Percentiles rank a stretch among this genome's conserved stretches.
Conservation (phyloP, 1,140 invertebrate genomes). For the Zeugodacus cucurbitae region DNA sequence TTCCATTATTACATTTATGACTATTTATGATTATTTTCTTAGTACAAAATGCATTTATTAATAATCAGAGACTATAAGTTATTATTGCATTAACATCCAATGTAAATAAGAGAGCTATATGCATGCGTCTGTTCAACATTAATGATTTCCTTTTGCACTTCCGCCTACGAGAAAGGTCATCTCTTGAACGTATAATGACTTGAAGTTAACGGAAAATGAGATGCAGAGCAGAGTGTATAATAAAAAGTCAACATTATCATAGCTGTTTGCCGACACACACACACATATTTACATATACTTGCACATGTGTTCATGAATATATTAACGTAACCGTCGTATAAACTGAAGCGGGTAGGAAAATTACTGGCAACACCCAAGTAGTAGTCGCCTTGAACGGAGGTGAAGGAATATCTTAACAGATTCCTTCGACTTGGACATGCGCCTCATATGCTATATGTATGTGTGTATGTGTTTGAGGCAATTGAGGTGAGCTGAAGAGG, state of each 20-base stretch:
- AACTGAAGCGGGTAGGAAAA: too few species aligned
- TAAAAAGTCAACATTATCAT: neutral
- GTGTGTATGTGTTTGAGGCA: neutral
- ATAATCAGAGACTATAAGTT: too few species aligned
- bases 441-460: neutral
- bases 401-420: neutral
- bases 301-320: neutral
- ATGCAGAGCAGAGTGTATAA: neutral
- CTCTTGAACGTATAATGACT: slow-evolving; percentile 8
- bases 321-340: too few species aligned
- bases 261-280: neutral
- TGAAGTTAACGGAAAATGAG: neutral
- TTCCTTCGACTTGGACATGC: neutral
- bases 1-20: too few species aligned
- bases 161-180: neutral
- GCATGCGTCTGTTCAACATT: neutral
- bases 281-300: neutral
- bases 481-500: neutral
- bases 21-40: too few species aligned
- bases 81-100: too few species aligned
- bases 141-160: neutral
- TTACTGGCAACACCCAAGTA: neutral
- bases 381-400: neutral
- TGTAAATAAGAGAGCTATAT: neutral
- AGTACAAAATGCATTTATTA: too few species aligned